phyloP scores from a whole-genome alignment of 2,888 invertebrate genomes.

The Ennomos erosarius region DNA sequence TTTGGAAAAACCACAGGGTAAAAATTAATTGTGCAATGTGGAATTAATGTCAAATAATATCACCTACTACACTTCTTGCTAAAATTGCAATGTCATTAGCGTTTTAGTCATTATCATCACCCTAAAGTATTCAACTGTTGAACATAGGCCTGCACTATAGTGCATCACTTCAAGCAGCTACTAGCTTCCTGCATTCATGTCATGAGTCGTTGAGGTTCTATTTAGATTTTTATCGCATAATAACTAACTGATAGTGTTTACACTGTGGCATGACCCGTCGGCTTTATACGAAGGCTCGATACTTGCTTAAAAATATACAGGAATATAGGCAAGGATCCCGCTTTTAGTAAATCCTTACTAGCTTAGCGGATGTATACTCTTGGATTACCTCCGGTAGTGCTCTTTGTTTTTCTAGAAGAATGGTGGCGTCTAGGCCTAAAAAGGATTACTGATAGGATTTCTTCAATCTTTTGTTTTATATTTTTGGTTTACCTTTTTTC shows the following conservation, averaged over 20 bases:
- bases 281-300: conserved; percentile 17
- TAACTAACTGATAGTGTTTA: conserved; percentile 3
- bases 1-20: too few relatives aligned
- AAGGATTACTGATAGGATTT: neutral
- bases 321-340: conserved; percentile 2
- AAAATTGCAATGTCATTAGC: too few relatives aligned
- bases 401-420: neutral
- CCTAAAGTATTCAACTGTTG: too few relatives aligned
- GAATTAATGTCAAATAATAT: too few relatives aligned
- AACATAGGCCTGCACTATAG: too few relatives aligned
- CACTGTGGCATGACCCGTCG: conserved; percentile 13
- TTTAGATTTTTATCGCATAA: too few relatives aligned
- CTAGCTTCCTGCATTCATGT: too few relatives aligned
- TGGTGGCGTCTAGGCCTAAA: neutral
- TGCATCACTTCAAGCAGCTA: too few relatives aligned
- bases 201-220: too few relatives aligned
- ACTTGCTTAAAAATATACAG: conserved; percentile 20
- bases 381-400: conserved; percentile 2
- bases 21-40: too few relatives aligned
- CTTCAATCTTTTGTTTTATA: neutral
- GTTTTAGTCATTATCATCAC: too few relatives aligned
- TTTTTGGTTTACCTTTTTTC: conserved; percentile 6
- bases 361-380: conserved; percentile 11
- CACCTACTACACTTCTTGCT: too few relatives aligned
- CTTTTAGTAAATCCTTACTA: conserved; percentile 15